A percentile compares a stretch with the other conserved stretches of the same genome.
Evolutionary conservation across 2,888 invertebrate species (phyloP).

Genomic region (Herminia tarsipennalis): DNA sequence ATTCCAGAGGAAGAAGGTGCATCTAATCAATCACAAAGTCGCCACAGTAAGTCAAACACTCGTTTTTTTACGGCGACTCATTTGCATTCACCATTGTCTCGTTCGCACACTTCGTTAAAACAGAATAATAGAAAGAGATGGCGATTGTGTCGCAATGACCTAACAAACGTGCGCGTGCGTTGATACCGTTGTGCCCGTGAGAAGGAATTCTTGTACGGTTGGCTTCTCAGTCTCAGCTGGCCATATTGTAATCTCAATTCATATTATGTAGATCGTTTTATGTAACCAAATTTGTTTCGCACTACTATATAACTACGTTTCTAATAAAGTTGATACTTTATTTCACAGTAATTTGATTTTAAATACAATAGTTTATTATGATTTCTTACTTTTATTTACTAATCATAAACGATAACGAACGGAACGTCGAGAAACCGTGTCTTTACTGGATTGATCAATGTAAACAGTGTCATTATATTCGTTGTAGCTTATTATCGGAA

Average conservation of each 20-base stretch:
- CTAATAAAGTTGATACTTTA: slow-evolving; percentile 8
- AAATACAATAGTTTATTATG: slow-evolving; percentile 3
- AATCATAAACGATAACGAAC: slow-evolving; percentile 7
- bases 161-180: slow-evolving; percentile 72
- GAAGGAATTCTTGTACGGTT: slow-evolving; percentile 76
- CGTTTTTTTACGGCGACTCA: slow-evolving; percentile 66
- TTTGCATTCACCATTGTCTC: slow-evolving; percentile 68
- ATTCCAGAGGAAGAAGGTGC: slow-evolving; percentile 71
- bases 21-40: slow-evolving; percentile 78
- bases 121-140: slow-evolving; percentile 49
- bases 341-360: slow-evolving; percentile 10
- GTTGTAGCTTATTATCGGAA: no score
- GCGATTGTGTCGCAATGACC: slow-evolving; percentile 58
- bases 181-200: slow-evolving; percentile 77
- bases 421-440: slow-evolving; percentile 3
- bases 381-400: slow-evolving; percentile 4
- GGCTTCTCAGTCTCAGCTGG: slow-evolving; percentile 62
- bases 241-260: slow-evolving; percentile 58
- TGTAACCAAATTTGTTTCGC: slow-evolving; percentile 29
- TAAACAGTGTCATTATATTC: slow-evolving; percentile 20
- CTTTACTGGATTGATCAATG: slow-evolving; percentile 11
- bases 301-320: slow-evolving; percentile 12
- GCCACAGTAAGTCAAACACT: slow-evolving; percentile 68
- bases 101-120: slow-evolving; percentile 34
- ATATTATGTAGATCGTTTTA: slow-evolving; percentile 39